A percentile compares a stretch with the other conserved stretches of the same genome.
phyloP scores from a whole-genome alignment of 2,888 invertebrate species.

The Lumbricus terrestris region DNA sequence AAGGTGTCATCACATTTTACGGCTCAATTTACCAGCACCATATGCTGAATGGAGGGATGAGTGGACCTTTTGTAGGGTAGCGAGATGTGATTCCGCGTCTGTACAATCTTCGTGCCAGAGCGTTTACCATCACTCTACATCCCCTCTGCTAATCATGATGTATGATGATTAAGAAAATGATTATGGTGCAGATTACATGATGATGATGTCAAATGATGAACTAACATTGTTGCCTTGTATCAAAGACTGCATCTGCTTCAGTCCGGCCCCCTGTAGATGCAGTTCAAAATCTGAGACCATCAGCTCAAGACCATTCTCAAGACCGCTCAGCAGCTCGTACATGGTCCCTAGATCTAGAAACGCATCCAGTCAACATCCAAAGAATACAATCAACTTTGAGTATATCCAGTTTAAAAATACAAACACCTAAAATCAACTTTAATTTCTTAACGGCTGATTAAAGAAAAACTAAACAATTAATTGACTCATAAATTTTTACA shows the following conservation, averaged over 20 bases:
- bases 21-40: too few relatives aligned
- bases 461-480: neutral
- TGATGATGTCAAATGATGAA: neutral
- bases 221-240: neutral
- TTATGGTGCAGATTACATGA: neutral
- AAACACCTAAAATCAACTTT: neutral
- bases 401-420: neutral
- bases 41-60: too few relatives aligned
- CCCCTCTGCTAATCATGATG: neutral
- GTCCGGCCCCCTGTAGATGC: neutral
- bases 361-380: neutral
- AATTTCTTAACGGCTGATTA: neutral
- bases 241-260: neutral
- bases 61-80: too few relatives aligned
- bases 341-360: neutral
- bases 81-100: too few relatives aligned
- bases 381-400: neutral
- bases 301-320: neutral
- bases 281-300: conserved; percentile 11
- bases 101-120: too few relatives aligned
- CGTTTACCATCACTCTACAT: too few relatives aligned
- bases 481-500: neutral
- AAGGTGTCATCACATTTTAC: too few relatives aligned
- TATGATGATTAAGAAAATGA: neutral
- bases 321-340: conserved; percentile 7